These are phyloP conservation scores for Brachionus calyciflorus DNA, from an alignment of 1,140 invertebrate species.

Conservation along the genomic window DNA sequence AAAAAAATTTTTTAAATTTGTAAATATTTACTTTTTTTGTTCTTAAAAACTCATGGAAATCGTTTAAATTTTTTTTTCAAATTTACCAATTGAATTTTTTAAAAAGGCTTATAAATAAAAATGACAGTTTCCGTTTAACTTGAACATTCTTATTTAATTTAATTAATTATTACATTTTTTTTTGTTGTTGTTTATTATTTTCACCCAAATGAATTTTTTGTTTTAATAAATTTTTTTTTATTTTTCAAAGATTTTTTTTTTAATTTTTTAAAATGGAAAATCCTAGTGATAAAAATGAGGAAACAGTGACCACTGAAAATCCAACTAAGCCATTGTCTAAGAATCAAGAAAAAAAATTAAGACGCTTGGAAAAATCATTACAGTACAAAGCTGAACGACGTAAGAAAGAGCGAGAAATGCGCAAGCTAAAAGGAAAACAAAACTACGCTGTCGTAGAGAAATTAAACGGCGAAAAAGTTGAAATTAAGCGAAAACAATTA, in stretches of 20 bases:
- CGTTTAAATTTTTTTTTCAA: too few species aligned
- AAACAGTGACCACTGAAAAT: not conserved
- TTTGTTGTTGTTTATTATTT: too few species aligned
- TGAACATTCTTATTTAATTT: too few species aligned
- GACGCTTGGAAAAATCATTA: slow-evolving; percentile 16
- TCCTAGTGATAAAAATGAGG: not conserved
- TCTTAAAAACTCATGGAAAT: too few species aligned
- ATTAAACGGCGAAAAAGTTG: slow-evolving; percentile 28
- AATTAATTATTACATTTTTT: too few species aligned
- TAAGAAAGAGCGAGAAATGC: slow-evolving; percentile 31
- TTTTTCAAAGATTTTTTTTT: not conserved
- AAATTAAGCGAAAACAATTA: slow-evolving; percentile 41
- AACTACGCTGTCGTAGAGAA: slow-evolving; percentile 30
- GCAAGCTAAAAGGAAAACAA: slow-evolving; percentile 12
- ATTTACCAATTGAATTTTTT: too few species aligned
- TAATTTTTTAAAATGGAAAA: slow-evolving; percentile 4
- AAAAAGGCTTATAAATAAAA: too few species aligned
- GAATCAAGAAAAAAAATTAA: slow-evolving; percentile 43
- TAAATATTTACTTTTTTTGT: too few species aligned
- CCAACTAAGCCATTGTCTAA: not conserved
- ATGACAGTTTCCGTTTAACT: too few species aligned
- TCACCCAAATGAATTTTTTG: too few species aligned
- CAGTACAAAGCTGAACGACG: slow-evolving; percentile 1
- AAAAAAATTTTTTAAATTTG: not conserved
- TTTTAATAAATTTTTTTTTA: too few species aligned